Base-by-base conservation (phyloP, 35 echinoderm and acorn worm genomes). In the Nesometra sesokonis region DNA sequence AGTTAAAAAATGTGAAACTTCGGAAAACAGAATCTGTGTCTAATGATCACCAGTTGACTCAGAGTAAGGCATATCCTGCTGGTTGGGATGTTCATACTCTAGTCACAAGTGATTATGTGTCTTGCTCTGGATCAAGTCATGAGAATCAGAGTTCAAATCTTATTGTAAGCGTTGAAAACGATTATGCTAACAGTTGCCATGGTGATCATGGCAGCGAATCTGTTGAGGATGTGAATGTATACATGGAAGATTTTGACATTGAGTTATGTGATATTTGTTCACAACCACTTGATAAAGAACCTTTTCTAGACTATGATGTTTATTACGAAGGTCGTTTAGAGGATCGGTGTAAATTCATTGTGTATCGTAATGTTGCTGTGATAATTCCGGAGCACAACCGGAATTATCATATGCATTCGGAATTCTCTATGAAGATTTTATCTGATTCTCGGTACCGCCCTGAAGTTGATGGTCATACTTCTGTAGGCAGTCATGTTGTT, bases 311-410 rank as follows among this genome's bases (percentile, higher is more conserved):
- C 1, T 11, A 67, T 67, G 52, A 67, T 27, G 52, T 27, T 9
- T 67, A 67, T 27, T 67, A 67, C 21, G 52, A 67, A 67, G 52
- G 52, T 2, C 52, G 52, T 27, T 67, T 67, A 67, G 52, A 67
- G 2, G 52, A 67, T 67, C 9, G 52, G 1, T 67, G 11, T 67
- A 67, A 67, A 27, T 67, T 67, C 21, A 67, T 67, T 67, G 11
- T 67, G 2, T 67, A 67, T 67, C 52, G 40, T 17, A 85, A 90
- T 57, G 89, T 91, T 31, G 89, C 91, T 11, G 92, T 97, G 29
- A 36, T 91, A 32, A 97, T 97, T 31, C 95, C 95, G 33, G 92
- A 97, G 52, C 92, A 97, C 80, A 97, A 97, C 43, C 91, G 88
- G 86, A 90, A 80, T 57, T 89, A 93, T 57, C 84, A 78, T 57